Evolutionary conservation across 2,797 vertebrate genomes (phyloP).

Genomic region (Erethizon dorsatum): DNA sequence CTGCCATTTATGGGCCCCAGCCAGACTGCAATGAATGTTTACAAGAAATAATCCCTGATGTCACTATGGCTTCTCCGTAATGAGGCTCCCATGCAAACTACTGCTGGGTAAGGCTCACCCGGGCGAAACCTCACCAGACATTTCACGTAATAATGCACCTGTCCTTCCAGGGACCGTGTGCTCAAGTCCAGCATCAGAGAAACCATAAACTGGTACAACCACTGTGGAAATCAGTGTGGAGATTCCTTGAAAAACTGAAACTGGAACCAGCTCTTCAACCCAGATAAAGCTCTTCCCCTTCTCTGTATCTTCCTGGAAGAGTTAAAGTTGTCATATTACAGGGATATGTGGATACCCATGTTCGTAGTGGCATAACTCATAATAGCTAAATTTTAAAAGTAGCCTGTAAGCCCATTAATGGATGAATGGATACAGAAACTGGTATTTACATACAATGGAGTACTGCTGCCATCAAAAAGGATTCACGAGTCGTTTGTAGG

Average conservation of each 20-base stretch:
- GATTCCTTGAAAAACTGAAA: neutral
- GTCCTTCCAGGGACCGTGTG: neutral
- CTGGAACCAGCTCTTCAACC: neutral
- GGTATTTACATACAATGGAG: too few relatives aligned
- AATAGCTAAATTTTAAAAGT: neutral
- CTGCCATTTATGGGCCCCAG: neutral
- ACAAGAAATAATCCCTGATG: neutral
- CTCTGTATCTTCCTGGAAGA: neutral
- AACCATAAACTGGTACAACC: neutral
- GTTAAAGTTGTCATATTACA: neutral
- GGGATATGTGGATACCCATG: neutral
- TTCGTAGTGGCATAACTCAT: neutral
- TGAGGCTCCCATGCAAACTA: neutral
- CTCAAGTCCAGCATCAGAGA: neutral
- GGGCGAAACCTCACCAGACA: neutral
- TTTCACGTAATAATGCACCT: neutral
- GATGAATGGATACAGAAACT: neutral
- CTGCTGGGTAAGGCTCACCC: neutral
- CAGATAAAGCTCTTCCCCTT: neutral
- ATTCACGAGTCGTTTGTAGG: neutral
- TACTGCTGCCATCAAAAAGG: neutral
- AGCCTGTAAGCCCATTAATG: neutral
- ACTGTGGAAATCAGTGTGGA: neutral
- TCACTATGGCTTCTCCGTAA: neutral
- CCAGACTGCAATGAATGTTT: neutral